Base-by-base conservation (phyloP, 2,797 vertebrate genomes). In the Neostethus bicornis region DNA sequence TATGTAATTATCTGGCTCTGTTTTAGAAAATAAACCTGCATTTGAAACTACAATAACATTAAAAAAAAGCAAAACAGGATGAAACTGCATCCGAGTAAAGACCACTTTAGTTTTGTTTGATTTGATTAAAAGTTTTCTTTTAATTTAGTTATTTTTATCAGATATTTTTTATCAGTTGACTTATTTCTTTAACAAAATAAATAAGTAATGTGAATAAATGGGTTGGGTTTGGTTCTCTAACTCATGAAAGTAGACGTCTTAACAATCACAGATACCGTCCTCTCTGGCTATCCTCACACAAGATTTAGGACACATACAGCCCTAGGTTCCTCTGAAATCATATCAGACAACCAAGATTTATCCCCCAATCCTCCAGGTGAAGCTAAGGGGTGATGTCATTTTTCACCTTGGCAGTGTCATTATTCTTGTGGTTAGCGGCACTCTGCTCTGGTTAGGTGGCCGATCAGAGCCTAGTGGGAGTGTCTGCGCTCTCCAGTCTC, bases 371-470 rank as follows among this genome's bases (percentile, higher is more conserved):
- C 84, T 90, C 81, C 75, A 87, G 86, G 87, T 90, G 86, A 90
- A 87, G 85, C 84, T 89, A 89, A 89, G 88, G 88, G 79, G 83
- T 86, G 86, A 89, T 91, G 87, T 91, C 87, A 88, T 92, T 92
- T 91, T 91, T 93, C 91, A 92, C 87, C 85, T 80, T 91, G 90
- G 87, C 89, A 91, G 88, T 61, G 82, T 81, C 85, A 91, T 92
- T 91, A 90, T 89, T 93, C 92, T 91, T 90, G 77, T 85, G 85
- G 87, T 91, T 91, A 91, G 87, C 79, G 71, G 83, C 84, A 61
- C 85, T 90, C 84, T 83, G 75, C 82, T 86, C 85, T 79, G 84
- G 89, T 90, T 87, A 90, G 89, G 79, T 87, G 80, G 85, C 85
- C 83, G 86, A 87, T 87, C 87, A 69, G 59, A 71, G 80, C 59